Base-by-base conservation (phyloP, 1,140 invertebrate species). In the Nixonia krombeini region DNA sequence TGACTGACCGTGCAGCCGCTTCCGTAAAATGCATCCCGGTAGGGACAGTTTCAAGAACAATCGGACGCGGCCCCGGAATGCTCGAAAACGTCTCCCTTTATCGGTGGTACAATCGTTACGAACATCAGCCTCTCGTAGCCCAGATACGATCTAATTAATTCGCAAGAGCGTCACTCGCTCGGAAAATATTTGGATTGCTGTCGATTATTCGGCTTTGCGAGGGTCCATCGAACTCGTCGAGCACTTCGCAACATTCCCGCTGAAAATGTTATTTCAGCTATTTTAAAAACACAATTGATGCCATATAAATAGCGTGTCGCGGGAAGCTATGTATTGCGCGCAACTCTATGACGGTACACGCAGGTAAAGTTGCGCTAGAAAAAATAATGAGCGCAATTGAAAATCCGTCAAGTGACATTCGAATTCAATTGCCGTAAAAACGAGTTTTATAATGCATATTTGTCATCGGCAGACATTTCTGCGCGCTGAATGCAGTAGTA, bases 11-110 rank as follows among this genome's bases (percentile, higher is more conserved):
- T 5, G 25, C 25, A 5, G 25, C 25, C 23, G 46, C 40, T 51
- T 50, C 56, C 51, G 49, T 45, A 61, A 61, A 59, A 59, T 28
- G 37, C 47, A 45, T 38, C 10, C 46, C 18, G 33, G 45, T 53
- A 56, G 37, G 62, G 58, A 58, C 49, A 56, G 56, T 74, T 77
- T 74, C 75, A 70, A 66, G 64, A 68, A 63, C 70, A 65, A 76
- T 79, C 74, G 69, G 74, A 74, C 9, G 8, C 3, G 8, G 29
- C 13, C 46, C 65, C 18, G 66, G 28, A 67, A 58, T 55, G 49
- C n/a, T 25, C 42, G 12, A 45, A 45, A 47, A 25, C 37, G 33
- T 26, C 44, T 37, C 37, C 51, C 38, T 63, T 55, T 52, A 46
- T 55, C 42, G 41, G 42, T 13, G 23, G 18, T 49, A 63, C 28